A percentile compares a stretch with the other conserved stretches of the same genome.
phyloP scores from a whole-genome alignment of 2,113 vertebrate species.

The Sterrhoptilus dennistouni region DNA sequence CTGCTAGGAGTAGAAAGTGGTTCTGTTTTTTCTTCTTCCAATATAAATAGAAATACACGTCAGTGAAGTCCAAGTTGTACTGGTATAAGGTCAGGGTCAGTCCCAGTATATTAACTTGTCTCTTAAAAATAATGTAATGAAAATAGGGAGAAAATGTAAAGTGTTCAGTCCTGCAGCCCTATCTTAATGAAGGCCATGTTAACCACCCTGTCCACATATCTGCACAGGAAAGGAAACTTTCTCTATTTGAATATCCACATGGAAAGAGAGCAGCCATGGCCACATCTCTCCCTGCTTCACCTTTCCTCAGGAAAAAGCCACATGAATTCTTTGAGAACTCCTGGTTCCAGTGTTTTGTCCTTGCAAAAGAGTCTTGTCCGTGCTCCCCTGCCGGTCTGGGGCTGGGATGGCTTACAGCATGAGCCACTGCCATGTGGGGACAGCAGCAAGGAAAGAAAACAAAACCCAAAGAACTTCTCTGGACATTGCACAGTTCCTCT shows the following conservation, averaged over 20 bases:
- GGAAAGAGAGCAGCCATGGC: neutral
- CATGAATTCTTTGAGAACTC: neutral
- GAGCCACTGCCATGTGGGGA: neutral
- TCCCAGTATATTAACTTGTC: neutral
- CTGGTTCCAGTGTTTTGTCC: fast-evolving
- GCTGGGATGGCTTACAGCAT: neutral
- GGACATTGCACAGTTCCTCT: fast-evolving
- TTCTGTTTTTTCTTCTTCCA: neutral
- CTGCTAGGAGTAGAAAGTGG: neutral
- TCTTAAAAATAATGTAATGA: neutral
- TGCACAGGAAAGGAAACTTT: neutral
- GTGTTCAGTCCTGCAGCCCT: neutral
- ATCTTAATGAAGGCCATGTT: neutral
- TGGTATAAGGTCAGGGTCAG: neutral
- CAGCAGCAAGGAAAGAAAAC: neutral
- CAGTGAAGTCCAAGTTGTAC: neutral
- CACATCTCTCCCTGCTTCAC: neutral
- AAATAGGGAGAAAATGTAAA: neutral
- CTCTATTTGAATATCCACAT: neutral
- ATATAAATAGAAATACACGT: neutral
- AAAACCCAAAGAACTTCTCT: neutral
- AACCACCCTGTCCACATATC: neutral
- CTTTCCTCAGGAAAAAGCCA: neutral
- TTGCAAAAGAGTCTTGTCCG: neutral
- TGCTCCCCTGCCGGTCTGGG: neutral